Percentiles rank a stretch among this genome's conserved stretches.
phyloP scores from a whole-genome alignment of 2,113 vertebrate genomes.

The Hippocampus barbouri region DNA sequence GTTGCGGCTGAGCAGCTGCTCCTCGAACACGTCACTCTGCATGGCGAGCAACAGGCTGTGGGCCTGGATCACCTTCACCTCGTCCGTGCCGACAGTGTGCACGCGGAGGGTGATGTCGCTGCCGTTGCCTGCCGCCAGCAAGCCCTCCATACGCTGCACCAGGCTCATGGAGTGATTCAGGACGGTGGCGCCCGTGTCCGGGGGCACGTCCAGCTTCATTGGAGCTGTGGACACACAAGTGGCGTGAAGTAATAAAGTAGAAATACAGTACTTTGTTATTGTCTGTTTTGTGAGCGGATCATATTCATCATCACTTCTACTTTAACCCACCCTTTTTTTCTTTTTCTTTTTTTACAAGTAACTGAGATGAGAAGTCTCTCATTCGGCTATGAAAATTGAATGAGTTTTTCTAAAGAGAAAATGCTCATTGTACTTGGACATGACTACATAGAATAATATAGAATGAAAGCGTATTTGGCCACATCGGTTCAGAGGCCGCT shows the following conservation, averaged over 20 bases:
- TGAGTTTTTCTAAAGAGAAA: too few relatives aligned
- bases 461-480: too few relatives aligned
- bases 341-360: too few relatives aligned
- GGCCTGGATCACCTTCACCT: slow-evolving; percentile 88
- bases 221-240: slow-evolving; percentile 66
- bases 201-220: slow-evolving; percentile 71
- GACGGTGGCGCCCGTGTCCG: slow-evolving; percentile 71
- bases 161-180: slow-evolving; percentile 88
- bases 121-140: slow-evolving; percentile 80
- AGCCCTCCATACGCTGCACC: slow-evolving; percentile 83
- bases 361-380: too few relatives aligned
- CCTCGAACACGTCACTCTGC: slow-evolving; percentile 85
- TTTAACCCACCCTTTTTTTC: too few relatives aligned
- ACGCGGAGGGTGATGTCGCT: slow-evolving; percentile 87
- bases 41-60: slow-evolving; percentile 86
- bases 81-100: slow-evolving; percentile 77
- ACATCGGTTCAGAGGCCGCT: too few relatives aligned
- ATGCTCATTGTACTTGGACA: neutral
- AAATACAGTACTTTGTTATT: too few relatives aligned
- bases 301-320: too few relatives aligned
- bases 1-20: slow-evolving; percentile 79
- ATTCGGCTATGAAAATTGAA: too few relatives aligned
- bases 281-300: too few relatives aligned
- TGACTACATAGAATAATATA: neutral
- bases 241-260: too few relatives aligned